A percentile compares a stretch with the other conserved stretches of the same genome.
phyloP scores from a whole-genome alignment of 2,113 vertebrate genomes.

The Ailurus styani region DNA sequence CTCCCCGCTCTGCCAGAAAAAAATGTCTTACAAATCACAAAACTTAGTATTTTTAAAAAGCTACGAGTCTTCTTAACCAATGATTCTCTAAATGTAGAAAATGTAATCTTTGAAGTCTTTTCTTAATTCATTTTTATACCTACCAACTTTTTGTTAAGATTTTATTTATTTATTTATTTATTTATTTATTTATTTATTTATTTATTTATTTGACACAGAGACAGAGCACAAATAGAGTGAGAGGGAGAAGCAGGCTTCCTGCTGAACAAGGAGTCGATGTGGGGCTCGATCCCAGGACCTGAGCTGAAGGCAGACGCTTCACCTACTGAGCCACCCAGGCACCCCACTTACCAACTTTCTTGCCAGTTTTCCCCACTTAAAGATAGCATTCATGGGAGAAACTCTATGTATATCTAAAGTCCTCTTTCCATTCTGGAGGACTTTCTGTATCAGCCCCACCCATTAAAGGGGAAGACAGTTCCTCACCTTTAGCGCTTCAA shows the following conservation, averaged over 20 bases:
- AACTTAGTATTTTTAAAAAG: not conserved
- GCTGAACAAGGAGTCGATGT: too few relatives aligned
- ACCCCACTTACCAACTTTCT: not conserved
- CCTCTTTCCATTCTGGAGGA: not conserved
- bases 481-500: not conserved
- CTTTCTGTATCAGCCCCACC: not conserved
- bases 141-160: not conserved
- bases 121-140: not conserved
- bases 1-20: not conserved
- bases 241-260: too few relatives aligned
- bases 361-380: not conserved
- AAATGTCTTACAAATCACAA: not conserved
- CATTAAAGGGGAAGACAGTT: not conserved
- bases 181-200: too few relatives aligned
- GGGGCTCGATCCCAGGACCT: too few relatives aligned
- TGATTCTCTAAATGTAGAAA: not conserved
- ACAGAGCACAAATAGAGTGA: too few relatives aligned
- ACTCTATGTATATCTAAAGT: not conserved
- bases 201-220: too few relatives aligned
- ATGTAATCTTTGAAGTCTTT: not conserved
- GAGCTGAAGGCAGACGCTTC: too few relatives aligned
- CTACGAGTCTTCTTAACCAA: not conserved
- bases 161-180: too few relatives aligned
- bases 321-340: too few relatives aligned
- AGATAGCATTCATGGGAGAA: not conserved